A percentile compares a stretch with the other conserved stretches of the same genome.
Evolutionary conservation across 2,113 vertebrate species (phyloP).

Genomic region (Martes martes): DNA sequence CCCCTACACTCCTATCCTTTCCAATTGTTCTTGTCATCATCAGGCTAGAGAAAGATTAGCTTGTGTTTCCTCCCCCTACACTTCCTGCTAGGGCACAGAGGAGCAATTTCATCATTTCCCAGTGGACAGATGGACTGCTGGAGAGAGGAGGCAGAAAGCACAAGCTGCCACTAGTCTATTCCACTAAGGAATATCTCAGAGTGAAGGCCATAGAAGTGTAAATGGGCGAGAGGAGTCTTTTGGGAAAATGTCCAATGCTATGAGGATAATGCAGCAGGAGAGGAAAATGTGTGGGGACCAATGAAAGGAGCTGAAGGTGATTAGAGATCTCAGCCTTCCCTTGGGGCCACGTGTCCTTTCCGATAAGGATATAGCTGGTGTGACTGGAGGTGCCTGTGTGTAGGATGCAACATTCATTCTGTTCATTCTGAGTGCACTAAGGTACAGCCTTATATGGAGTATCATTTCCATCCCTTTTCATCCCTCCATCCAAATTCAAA

Average conservation of each 20-base stretch:
- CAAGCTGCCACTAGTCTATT: background rate
- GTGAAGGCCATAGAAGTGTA: background rate
- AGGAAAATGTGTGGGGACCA: background rate
- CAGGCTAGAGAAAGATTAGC: background rate
- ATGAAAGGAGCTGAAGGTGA: background rate
- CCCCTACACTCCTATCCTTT: background rate
- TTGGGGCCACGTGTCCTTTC: background rate
- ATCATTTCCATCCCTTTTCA: background rate
- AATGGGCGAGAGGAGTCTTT: conserved; percentile 1
- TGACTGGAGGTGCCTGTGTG: background rate
- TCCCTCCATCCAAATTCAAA: background rate
- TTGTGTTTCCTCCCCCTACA: background rate
- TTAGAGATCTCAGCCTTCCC: background rate
- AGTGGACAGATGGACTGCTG: background rate
- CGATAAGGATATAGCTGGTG: background rate
- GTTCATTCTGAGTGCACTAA: background rate
- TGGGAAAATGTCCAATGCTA: background rate
- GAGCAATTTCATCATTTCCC: background rate
- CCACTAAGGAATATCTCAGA: background rate
- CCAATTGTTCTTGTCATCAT: background rate
- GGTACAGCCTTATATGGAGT: background rate
- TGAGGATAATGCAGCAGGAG: background rate
- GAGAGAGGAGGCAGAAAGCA: background rate
- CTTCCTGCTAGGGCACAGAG: background rate
- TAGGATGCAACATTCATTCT: background rate